Evolutionary conservation across 2,113 vertebrate genomes (phyloP).

Genomic region (Paramormyrops kingsleyae): DNA sequence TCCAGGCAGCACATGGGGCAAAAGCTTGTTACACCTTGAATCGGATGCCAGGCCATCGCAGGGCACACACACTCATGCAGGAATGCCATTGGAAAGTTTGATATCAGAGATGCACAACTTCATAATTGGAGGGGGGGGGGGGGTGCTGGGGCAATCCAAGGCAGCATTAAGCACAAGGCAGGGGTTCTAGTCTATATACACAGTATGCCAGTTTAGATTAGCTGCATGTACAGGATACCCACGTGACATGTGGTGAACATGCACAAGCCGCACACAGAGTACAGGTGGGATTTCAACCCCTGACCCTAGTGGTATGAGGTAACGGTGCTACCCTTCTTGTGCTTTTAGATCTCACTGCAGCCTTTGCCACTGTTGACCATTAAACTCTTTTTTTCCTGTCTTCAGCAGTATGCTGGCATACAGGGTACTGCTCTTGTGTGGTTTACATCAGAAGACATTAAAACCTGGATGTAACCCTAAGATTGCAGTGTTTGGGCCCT

Average conservation of each 20-base stretch:
- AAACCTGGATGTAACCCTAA: neutral
- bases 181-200: neutral
- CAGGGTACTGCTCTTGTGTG: neutral
- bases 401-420: neutral
- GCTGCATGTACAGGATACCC: neutral
- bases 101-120: neutral
- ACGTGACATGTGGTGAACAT: neutral
- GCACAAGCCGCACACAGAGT: neutral
- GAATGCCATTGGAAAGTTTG: neutral
- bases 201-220: neutral
- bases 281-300: neutral
- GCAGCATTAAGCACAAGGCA: neutral
- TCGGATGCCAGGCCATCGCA: neutral
- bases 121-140: neutral
- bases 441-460: neutral
- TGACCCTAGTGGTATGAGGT: neutral
- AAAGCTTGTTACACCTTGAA: neutral
- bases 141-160: neutral
- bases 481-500: neutral
- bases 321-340: neutral
- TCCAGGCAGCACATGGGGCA: neutral
- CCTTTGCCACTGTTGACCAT: neutral
- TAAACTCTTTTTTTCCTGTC: neutral
- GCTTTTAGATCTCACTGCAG: neutral
- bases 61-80: neutral